A percentile compares a stretch with the other conserved stretches of the same genome.
phyloP scores from a whole-genome alignment of 2,113 vertebrate species.

The Charadrius vociferus region DNA sequence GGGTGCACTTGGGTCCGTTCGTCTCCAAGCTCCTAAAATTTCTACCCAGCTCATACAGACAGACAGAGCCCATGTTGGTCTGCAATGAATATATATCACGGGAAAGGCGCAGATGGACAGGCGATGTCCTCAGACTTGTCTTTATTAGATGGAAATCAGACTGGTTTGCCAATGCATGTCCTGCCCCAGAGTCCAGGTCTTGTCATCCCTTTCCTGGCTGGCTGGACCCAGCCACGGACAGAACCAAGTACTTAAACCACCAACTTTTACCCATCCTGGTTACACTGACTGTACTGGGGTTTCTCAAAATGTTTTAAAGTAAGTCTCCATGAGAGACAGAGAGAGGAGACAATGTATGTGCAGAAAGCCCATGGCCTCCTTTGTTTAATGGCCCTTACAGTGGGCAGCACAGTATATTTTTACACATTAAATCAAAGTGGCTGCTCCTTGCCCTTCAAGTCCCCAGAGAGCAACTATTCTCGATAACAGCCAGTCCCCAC shows the following conservation, averaged over 20 bases:
- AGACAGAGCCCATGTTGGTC: not conserved
- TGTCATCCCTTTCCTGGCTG: not conserved
- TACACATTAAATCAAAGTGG: constrained; percentile 40
- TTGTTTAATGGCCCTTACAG: not conserved
- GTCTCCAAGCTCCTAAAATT: not conserved
- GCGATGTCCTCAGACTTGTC: not conserved
- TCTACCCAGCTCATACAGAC: not conserved
- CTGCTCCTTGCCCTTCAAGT: constrained; percentile 28
- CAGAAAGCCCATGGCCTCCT: not conserved
- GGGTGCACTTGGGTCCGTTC: not conserved
- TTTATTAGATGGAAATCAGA: not conserved
- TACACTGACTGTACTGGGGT: not conserved
- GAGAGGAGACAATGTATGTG: not conserved
- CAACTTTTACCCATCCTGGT: not conserved
- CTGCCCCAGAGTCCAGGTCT: not conserved
- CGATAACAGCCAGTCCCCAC: constrained; percentile 19
- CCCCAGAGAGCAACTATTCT: not conserved
- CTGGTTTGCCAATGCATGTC: not conserved
- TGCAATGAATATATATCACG: not conserved
- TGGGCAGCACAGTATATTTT: constrained; percentile 14
- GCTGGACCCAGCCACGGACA: not conserved
- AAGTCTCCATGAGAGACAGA: not conserved
- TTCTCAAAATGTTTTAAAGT: not conserved
- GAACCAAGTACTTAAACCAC: not conserved
- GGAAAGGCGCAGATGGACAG: not conserved